phyloP scores from a whole-genome alignment of 2,113 vertebrate genomes.

The Odocoileus hemionus region DNA sequence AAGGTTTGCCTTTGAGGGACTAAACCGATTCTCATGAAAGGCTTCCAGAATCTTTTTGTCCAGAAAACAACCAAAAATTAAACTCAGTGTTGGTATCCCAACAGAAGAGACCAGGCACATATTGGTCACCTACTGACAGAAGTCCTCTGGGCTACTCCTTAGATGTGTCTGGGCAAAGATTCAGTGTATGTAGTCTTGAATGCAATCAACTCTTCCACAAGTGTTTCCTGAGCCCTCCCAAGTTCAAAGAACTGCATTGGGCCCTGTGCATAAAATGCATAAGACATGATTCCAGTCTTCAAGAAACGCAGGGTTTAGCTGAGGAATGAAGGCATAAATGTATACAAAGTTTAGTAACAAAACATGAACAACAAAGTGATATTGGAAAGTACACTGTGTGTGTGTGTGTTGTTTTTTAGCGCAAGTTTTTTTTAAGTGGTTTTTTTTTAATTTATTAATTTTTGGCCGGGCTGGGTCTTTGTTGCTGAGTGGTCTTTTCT shows the following conservation, averaged over 20 bases:
- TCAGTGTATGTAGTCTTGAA: background rate
- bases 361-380: fast-evolving
- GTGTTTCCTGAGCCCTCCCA: background rate
- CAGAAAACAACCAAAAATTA: background rate
- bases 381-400: background rate
- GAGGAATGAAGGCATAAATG: background rate
- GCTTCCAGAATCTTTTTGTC: background rate
- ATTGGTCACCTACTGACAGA: background rate
- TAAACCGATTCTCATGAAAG: background rate
- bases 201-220: background rate
- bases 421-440: background rate
- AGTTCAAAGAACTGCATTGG: background rate
- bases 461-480: fast-evolving
- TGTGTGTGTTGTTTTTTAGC: background rate
- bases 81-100: background rate
- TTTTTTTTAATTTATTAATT: background rate
- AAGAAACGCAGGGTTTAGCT: background rate
- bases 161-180: background rate
- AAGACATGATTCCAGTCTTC: background rate
- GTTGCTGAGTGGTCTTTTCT: background rate
- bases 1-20: background rate
- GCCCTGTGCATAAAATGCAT: background rate
- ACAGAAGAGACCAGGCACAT: background rate
- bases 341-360: background rate
- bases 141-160: background rate